Evolutionary conservation across 92 coral and sea anemone species (phyloP).

Genomic region (Epizoanthus illoricatus): DNA sequence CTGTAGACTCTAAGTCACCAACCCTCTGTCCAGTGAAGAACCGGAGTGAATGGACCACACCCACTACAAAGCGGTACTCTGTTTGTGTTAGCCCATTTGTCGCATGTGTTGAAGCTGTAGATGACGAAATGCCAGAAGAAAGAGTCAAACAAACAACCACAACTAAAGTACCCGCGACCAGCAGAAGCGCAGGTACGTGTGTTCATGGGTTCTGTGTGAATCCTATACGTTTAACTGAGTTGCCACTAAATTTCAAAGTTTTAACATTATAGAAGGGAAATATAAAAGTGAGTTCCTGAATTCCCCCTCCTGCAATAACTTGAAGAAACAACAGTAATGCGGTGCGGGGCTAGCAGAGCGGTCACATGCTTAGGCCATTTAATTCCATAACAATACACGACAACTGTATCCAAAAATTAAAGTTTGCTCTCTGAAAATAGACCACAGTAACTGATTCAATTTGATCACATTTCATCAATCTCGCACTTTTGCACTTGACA

Average conservation of each 20-base stretch:
- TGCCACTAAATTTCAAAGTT: background rate
- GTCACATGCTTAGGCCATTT: too few relatives aligned
- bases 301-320: too few relatives aligned
- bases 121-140: slow-evolving; percentile 12
- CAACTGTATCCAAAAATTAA: too few relatives aligned
- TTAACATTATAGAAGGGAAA: background rate
- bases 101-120: slow-evolving; percentile 81
- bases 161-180: background rate
- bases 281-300: too few relatives aligned
- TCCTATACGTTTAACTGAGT: background rate
- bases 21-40: slow-evolving; percentile 45
- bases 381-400: too few relatives aligned
- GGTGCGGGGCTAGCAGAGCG: too few relatives aligned
- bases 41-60: slow-evolving; percentile 66
- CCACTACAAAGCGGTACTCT: slow-evolving; percentile 55
- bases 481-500: too few relatives aligned
- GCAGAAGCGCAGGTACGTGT: background rate
- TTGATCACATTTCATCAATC: too few relatives aligned
- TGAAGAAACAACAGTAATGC: too few relatives aligned
- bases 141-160: background rate
- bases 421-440: too few relatives aligned
- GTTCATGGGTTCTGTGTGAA: background rate
- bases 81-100: slow-evolving; percentile 74
- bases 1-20: slow-evolving; percentile 34
- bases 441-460: too few relatives aligned